Percentiles rank a stretch among this genome's conserved stretches.
phyloP scores from a whole-genome alignment of 1,140 invertebrate genomes.

The Sarcophaga peregrina region DNA sequence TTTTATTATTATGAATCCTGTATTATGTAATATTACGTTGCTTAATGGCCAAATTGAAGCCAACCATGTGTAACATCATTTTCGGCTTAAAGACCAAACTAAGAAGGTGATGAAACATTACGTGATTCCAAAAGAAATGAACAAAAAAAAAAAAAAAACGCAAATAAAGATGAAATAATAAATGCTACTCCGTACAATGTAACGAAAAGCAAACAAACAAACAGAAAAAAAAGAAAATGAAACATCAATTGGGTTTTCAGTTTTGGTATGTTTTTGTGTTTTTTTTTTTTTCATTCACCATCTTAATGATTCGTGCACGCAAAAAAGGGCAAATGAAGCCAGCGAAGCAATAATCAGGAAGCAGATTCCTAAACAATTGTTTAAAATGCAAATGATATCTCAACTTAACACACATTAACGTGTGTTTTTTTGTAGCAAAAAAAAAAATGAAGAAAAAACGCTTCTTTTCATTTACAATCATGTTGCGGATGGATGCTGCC shows the following conservation, averaged over 20 bases:
- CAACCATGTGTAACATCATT: slow-evolving; percentile 6
- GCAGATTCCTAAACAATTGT: slow-evolving; percentile 17
- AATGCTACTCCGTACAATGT: not conserved
- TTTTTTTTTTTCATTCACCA: not conserved
- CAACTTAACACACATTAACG: too few relatives aligned
- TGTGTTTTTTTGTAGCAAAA: not conserved
- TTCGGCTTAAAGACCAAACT: not conserved
- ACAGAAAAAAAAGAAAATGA: too few relatives aligned
- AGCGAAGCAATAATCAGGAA: slow-evolving; percentile 21
- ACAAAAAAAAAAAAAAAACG: not conserved
- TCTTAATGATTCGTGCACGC: slow-evolving; percentile 6
- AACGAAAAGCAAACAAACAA: not conserved
- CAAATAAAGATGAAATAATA: too few relatives aligned
- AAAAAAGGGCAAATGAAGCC: slow-evolving; percentile 19
- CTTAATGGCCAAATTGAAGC: slow-evolving; percentile 5
- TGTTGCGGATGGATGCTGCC: not conserved
- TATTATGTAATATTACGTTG: not conserved
- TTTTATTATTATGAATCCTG: not conserved
- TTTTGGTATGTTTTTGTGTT: not conserved
- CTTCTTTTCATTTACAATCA: not conserved
- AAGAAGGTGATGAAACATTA: not conserved
- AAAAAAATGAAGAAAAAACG: not conserved
- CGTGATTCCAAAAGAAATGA: not conserved
- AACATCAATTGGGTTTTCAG: not conserved
- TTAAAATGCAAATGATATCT: not conserved